Evolutionary conservation across 2,113 vertebrate genomes (phyloP), one percentile per base, ranked within the genome.

Genomic region (Bettongia penicillata): DNA sequence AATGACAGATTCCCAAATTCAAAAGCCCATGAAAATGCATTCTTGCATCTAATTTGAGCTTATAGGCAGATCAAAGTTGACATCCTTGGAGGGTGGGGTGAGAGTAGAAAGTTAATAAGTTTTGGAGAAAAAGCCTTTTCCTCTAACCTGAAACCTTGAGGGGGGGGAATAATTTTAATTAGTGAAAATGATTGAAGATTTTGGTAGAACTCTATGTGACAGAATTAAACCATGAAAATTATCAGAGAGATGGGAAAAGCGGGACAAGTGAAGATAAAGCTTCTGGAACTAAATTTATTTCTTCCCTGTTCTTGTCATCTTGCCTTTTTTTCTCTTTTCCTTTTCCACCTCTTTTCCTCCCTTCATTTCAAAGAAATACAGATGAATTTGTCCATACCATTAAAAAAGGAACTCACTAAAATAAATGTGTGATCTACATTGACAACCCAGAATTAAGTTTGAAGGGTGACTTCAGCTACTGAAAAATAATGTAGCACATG

Each of bases 1-100:
- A 93, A 96, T 91, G 9, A 94, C 91, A 97, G 47, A 3, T 28
- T 49, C 90, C 89, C 28, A 90, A 49, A 95, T 49, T 11, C 31
- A 55, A 94, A 97, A 31, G 89, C 53, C 0, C 51, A 95, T 93
- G 53, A 94, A 93, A 90, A 95, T 23, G 49, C 1, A n/a, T 3
- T 8, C 90, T 84, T 25, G 89, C 43, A 49, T 51, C 16, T 23
- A 12, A 57, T 91, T 93, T 97, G 90, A 94, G 91, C 16, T 89
- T 94, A 89, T 50, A 31, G 68, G 37, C n/a, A 84, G 37, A 84
- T 43, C 16, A 43, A 84, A 84, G 6, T 43, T 84, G 68, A 84
- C 37, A 84, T 84, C 37, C 68, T 8, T 22, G n/a, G n/a, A 68
- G 68, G n/a, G n/a, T 84, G 2, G 68, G 68, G n/a, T 43, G 0